Evolutionary conservation across 2,113 vertebrate species (phyloP).

Genomic region (Picathartes gymnocephalus): DNA sequence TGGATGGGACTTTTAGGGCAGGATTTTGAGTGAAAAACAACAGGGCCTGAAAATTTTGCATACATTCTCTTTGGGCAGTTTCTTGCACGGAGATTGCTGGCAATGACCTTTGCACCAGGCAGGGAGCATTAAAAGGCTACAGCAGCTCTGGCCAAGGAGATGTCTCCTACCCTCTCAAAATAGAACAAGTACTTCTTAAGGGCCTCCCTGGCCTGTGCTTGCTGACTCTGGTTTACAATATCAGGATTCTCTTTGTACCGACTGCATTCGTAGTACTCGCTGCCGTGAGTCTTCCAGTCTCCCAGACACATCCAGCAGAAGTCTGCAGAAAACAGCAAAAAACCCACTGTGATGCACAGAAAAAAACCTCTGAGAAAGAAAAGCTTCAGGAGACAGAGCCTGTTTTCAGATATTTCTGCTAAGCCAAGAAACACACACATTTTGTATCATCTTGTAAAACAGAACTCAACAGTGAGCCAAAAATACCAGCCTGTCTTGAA

Average conservation of each 20-base stretch:
- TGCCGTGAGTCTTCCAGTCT: constrained; percentile 99
- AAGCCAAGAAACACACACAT: neutral
- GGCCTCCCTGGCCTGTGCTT: constrained; percentile 97
- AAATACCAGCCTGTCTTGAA: constrained; percentile 7
- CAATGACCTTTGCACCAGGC: constrained; percentile 61
- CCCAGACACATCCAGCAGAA: constrained; percentile 99
- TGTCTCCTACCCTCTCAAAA: constrained; percentile 94
- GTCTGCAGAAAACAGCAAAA: constrained; percentile 76
- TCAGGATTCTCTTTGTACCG: constrained; percentile 99
- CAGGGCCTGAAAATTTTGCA: neutral
- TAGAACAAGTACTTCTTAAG: constrained; percentile 99
- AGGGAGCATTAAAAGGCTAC: constrained; percentile 65
- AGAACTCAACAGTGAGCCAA: neutral
- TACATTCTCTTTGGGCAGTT: constrained; percentile 13
- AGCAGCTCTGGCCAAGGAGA: constrained; percentile 49
- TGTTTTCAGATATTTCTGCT: constrained; percentile 11
- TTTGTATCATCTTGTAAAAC: neutral
- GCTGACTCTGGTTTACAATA: constrained; percentile 99
- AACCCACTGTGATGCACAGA: neutral
- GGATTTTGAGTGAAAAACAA: neutral
- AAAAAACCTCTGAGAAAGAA: neutral
- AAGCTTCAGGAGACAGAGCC: constrained; percentile 22
- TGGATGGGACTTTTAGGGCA: neutral
- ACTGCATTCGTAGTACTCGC: constrained; percentile 99
- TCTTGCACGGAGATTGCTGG: constrained; percentile 36